These are phyloP conservation scores for Acleris cristana DNA, from an alignment of 2,888 invertebrate species.

Conservation along the genomic window DNA sequence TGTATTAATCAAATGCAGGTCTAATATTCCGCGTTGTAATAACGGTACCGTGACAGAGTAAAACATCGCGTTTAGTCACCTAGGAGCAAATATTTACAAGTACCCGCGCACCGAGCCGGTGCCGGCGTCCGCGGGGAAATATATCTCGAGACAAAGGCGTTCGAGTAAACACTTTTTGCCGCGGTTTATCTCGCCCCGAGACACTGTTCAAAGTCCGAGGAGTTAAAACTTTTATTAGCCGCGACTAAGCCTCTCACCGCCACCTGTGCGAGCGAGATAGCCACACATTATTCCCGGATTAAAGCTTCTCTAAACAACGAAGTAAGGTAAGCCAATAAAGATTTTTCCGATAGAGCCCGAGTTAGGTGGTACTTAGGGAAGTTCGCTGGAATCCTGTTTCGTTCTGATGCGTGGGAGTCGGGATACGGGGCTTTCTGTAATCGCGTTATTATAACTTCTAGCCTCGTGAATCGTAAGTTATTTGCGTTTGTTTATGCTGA, in stretches of 20 bases:
- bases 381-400: slow-evolving; percentile 21
- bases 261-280: slow-evolving; percentile 31
- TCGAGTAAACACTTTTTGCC: neutral
- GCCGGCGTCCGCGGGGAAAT: slow-evolving; percentile 11
- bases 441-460: slow-evolving; percentile 33
- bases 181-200: neutral
- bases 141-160: neutral
- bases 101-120: no score
- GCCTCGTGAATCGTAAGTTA: slow-evolving; percentile 22
- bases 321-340: slow-evolving; percentile 35
- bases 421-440: slow-evolving; percentile 17
- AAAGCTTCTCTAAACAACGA: slow-evolving; percentile 31
- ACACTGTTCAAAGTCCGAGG: neutral
- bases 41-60: neutral
- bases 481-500: neutral
- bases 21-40: no score
- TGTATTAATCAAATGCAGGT: no score
- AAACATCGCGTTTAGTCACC: neutral
- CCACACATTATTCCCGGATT: slow-evolving; percentile 16
- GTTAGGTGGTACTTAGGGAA: slow-evolving; percentile 20
- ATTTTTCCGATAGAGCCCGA: slow-evolving; percentile 28
- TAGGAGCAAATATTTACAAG: neutral
- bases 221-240: slow-evolving; percentile 27
- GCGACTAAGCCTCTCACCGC: slow-evolving; percentile 2
- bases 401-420: slow-evolving; percentile 8